phyloP scores from a whole-genome alignment of 2,797 vertebrate genomes.

The Myotis planiceps region DNA sequence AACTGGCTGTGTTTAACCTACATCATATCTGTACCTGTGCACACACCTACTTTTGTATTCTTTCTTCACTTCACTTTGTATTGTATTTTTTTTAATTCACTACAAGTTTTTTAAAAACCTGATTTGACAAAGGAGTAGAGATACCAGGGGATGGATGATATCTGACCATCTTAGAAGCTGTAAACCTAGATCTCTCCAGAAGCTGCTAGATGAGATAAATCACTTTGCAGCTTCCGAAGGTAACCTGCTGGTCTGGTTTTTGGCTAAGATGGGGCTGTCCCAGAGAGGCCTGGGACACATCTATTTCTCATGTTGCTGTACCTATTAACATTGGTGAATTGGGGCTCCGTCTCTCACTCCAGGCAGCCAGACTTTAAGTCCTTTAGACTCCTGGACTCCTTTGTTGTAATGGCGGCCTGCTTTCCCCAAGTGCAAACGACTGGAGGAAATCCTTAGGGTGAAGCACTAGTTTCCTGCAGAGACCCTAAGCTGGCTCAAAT shows the following conservation, averaged over 20 bases:
- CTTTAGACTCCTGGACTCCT: neutral
- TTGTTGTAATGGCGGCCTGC: neutral
- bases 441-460: neutral
- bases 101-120: neutral
- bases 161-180: neutral
- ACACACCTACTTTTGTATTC: neutral
- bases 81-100: neutral
- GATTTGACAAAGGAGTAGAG: neutral
- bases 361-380: neutral
- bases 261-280: neutral
- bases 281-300: too few relatives aligned
- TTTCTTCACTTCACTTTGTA: neutral
- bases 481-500: neutral
- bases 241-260: neutral
- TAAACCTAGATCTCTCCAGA: neutral
- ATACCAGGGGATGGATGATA: neutral
- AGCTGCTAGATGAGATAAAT: neutral
- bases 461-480: neutral
- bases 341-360: neutral
- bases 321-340: neutral
- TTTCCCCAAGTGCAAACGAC: neutral
- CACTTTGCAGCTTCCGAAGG: neutral
- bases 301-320: neutral
- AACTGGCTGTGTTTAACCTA: neutral
- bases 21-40: neutral